Evolutionary conservation across 2,888 invertebrate genomes (phyloP).

Genomic region (Thera obeliscata): DNA sequence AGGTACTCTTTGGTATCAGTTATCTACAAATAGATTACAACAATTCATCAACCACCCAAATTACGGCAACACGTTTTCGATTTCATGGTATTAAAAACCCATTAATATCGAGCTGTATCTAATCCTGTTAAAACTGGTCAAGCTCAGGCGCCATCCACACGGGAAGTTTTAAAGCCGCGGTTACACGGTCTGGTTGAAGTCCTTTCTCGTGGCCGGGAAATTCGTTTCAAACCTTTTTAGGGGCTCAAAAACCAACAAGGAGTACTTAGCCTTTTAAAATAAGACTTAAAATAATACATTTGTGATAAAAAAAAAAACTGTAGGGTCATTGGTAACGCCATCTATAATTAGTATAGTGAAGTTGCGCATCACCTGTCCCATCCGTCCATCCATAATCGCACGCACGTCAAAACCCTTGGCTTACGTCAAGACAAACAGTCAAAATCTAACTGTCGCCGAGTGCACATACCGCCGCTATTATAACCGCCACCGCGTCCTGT

Average conservation of each 20-base stretch:
- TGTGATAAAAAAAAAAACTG: too few species aligned
- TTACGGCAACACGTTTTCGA: constrained; percentile 30
- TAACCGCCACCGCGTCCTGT: too few species aligned
- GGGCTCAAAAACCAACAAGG: neutral
- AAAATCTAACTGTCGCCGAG: too few species aligned
- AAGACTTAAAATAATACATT: too few species aligned
- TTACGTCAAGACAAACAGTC: too few species aligned
- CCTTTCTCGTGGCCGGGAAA: constrained; percentile 11
- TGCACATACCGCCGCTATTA: too few species aligned
- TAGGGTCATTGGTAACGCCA: too few species aligned
- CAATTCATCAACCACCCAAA: constrained; percentile 9
- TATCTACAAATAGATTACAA: constrained; percentile 9
- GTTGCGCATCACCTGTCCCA: too few species aligned
- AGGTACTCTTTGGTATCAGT: neutral
- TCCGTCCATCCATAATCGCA: too few species aligned
- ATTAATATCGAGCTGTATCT: constrained; percentile 43
- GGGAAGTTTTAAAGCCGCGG: constrained; percentile 40
- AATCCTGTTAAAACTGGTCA: constrained; percentile 39
- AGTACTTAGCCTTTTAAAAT: too few species aligned
- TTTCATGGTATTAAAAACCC: constrained; percentile 38
- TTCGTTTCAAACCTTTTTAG: constrained; percentile 15
- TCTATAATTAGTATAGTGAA: too few species aligned
- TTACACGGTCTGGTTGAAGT: constrained; percentile 28
- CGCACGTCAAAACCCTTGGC: too few species aligned
- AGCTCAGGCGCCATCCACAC: constrained; percentile 41